Evolutionary conservation across 2,888 invertebrate genomes (phyloP), one percentile per base, ranked within the genome.

Genomic region (Microctonus hyperodae): DNA sequence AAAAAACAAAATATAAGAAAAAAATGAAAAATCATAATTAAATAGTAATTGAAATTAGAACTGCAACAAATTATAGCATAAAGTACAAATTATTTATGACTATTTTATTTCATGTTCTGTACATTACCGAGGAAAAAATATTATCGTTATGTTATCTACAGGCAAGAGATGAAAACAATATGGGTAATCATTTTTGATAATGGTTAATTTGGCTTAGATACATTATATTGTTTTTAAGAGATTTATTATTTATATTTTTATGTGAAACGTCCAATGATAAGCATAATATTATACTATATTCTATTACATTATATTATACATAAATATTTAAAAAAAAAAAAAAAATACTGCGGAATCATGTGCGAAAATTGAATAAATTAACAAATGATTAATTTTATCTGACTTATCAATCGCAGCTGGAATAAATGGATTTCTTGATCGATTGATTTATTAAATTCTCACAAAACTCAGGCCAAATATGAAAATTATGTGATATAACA

Each of bases 221-320:
- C 55, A 60, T 65, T 53, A 62, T 57, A 62, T 72, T 69, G 69
- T 67, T 69, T 70, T 62, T 44, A 35, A 44, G n/a, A 72, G 59
- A 70, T 73, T 69, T 78, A 72, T 76, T 74, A 76, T 75, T 77
- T 76, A 73, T 78, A 80, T 76, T 78, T 79, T 76, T 75, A 76
- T 75, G 76, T 73, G 73, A 74, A 73, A 71, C 72, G 72, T 73
- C 66, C 68, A 73, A 76, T 72, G 69, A 75, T 76, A 69, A 75
- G 75, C 70, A 74, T 75, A 70, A 73, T 71, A 69, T 70, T 58
- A 60, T 70, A 68, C 62, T 55, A n/a, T n/a, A n/a, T n/a, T n/a
- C n/a, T n/a, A n/a, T n/a, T n/a, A n/a, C n/a, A n/a, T n/a, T n/a
- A n/a, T n/a, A 37, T 6, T 35, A 25, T 63, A 65, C 59, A 58